Conservation (phyloP, 2,888 invertebrate genomes). For the Aethes cnicana region DNA sequence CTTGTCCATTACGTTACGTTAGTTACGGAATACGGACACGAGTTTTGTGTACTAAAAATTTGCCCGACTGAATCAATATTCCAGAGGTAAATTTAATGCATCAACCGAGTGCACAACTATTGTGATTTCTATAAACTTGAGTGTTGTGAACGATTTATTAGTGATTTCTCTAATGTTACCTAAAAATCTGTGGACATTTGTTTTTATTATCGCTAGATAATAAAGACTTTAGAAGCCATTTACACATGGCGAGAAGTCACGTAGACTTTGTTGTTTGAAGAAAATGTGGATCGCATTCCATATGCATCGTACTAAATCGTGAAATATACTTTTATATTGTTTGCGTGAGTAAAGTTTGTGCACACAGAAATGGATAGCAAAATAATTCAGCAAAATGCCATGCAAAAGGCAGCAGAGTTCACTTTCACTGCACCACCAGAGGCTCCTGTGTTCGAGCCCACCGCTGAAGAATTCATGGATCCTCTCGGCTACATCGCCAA, state of each 20-base stretch:
- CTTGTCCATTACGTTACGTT: constrained; percentile 18
- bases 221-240: constrained; percentile 68
- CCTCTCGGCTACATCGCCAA: constrained; percentile 88
- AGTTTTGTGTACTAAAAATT: constrained; percentile 30
- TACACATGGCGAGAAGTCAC: constrained; percentile 79
- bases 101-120: constrained; percentile 12
- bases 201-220: constrained; percentile 29
- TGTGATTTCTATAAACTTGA: constrained; percentile 9
- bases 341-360: constrained; percentile 14
- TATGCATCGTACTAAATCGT: constrained; percentile 29
- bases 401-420: constrained; percentile 78
- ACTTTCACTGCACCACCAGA: constrained; percentile 82
- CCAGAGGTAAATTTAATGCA: constrained; percentile 14
- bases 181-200: constrained; percentile 28
- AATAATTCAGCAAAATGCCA: constrained; percentile 78
- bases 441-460: constrained; percentile 88
- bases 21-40: constrained; percentile 28
- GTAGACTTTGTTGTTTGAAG: constrained; percentile 55
- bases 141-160: constrained; percentile 16
- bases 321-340: constrained; percentile 25
- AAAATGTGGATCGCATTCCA: constrained; percentile 31
- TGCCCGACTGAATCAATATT: constrained; percentile 30
- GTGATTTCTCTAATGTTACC: constrained; percentile 18
- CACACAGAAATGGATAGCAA: constrained; percentile 67
- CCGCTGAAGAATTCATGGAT: constrained; percentile 87